Evolutionary conservation across 2,113 vertebrate species (phyloP), one percentile per base, ranked within the genome.

Genomic region (Notothenia rossii): DNA sequence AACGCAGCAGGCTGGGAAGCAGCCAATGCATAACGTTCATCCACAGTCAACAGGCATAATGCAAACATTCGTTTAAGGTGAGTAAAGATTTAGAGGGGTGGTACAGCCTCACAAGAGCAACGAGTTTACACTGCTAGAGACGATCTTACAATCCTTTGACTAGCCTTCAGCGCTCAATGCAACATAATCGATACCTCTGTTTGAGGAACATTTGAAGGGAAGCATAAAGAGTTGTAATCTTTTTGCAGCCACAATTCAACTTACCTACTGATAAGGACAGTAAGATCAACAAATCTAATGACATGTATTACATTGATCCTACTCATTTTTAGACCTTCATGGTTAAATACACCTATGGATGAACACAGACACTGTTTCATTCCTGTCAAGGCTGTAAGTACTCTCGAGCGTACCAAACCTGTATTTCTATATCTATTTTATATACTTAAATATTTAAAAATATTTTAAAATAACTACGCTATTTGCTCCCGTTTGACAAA

Each of bases 21-120:
- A 77, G 77, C 77, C 61, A 51, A 64, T 76, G 74, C 87, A 78
- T 63, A 50, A 43, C 45, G 82, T 43, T 58, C 78, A 87, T 74
- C 88, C 54, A 72, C 88, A 79, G 63, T 77, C 74, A 62, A 64
- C 75, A 72, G 25, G 68, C 79, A 70, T 4, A 5, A 69, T 76
- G 77, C 60, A 72, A 53, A 60, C 17, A 58, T 58, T 76, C 18
- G 46, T 67, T 58, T 15, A 20, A 7, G 54, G 25, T 33, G 10
- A 65, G 60, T 55, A 65, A 53, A 56, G 46, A 59, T 62, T 48
- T 49, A n/a, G 17, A 66, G 36, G 40, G 70, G 18, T 11, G 48
- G 12, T 50, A 13, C 7, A 64, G 63, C 45, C 54, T 67, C 49
- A 81, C 62, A 49, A 25, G 33, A 73, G 70, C 48, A 55, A 22